Evolutionary conservation across 2,113 vertebrate genomes (phyloP).

Genomic region (Pituophis catenifer): DNA sequence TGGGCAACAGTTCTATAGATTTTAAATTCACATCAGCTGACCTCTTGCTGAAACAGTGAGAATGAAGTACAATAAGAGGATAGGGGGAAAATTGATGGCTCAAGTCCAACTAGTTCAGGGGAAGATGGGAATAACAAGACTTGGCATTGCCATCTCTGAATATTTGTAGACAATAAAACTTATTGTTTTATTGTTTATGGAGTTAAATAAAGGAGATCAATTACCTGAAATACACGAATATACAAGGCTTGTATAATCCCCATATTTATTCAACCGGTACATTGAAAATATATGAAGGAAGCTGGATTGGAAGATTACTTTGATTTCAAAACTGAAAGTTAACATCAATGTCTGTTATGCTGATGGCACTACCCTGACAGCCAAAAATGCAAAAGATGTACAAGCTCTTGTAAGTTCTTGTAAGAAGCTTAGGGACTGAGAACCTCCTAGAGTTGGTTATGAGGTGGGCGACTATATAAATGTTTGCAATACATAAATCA

Average conservation of each 20-base stretch:
- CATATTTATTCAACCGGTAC: not conserved
- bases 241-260: not conserved
- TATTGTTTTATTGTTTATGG: not conserved
- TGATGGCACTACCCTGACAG: not conserved
- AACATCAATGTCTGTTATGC: not conserved
- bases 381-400: not conserved
- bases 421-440: not conserved
- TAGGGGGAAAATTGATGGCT: not conserved
- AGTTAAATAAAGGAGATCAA: not conserved
- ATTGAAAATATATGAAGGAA: not conserved
- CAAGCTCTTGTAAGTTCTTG: not conserved
- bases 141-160: not conserved
- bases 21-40: constrained; percentile 13
- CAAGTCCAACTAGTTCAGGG: not conserved
- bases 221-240: not conserved
- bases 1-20: constrained; percentile 12
- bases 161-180: not conserved
- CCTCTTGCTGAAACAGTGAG: constrained; percentile 1
- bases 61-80: constrained; percentile 6
- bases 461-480: not conserved
- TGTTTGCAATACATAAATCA: not conserved
- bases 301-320: not conserved
- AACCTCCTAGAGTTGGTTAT: not conserved
- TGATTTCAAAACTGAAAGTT: not conserved
- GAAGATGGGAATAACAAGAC: not conserved